A percentile compares a stretch with the other conserved stretches of the same genome.
phyloP scores from a whole-genome alignment of 1,140 invertebrate species.

The Neodiprion lecontei region DNA sequence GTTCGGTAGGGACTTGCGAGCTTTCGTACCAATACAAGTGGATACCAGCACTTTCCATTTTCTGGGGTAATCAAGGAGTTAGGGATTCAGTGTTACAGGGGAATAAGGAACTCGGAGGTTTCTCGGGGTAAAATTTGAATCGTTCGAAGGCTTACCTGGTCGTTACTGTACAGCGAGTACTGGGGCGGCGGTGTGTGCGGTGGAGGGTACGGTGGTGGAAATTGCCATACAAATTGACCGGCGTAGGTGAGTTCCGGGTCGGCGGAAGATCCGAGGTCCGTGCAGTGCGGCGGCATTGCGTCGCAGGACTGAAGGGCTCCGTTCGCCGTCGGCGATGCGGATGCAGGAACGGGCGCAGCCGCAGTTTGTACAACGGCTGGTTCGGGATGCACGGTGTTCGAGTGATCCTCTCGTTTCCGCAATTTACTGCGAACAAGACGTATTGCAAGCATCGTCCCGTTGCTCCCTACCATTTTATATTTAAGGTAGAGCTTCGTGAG shows the following conservation, averaged over 20 bases:
- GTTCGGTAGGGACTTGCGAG: no score
- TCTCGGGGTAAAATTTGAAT: background rate
- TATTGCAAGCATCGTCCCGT: slow-evolving; percentile 83
- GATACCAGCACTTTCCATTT: background rate
- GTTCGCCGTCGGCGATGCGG: slow-evolving; percentile 31
- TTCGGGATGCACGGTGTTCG: slow-evolving; percentile 70
- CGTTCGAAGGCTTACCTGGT: slow-evolving; percentile 70
- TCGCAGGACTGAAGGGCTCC: slow-evolving; percentile 30
- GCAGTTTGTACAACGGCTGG: slow-evolving; percentile 67
- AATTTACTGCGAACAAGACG: slow-evolving; percentile 88
- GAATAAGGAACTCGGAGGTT: background rate
- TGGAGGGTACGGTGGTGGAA: slow-evolving; percentile 70
- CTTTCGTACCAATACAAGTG: no score
- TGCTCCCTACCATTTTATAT: slow-evolving; percentile 76
- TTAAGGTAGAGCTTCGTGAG: slow-evolving; percentile 52
- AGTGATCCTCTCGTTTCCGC: slow-evolving; percentile 80
- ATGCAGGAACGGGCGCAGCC: slow-evolving; percentile 44
- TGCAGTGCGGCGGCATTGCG: slow-evolving; percentile 27
- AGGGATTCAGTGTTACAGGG: no score
- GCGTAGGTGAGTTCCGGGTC: slow-evolving; percentile 41
- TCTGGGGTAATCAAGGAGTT: background rate
- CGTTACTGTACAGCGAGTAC: slow-evolving; percentile 77
- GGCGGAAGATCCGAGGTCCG: slow-evolving; percentile 19
- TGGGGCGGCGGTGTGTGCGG: slow-evolving; percentile 68
- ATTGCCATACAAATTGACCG: slow-evolving; percentile 78